A percentile compares a stretch with the other conserved stretches of the same genome.
Conservation (phyloP, 2,888 invertebrate genomes). For the Lasioglossum lativentre region DNA sequence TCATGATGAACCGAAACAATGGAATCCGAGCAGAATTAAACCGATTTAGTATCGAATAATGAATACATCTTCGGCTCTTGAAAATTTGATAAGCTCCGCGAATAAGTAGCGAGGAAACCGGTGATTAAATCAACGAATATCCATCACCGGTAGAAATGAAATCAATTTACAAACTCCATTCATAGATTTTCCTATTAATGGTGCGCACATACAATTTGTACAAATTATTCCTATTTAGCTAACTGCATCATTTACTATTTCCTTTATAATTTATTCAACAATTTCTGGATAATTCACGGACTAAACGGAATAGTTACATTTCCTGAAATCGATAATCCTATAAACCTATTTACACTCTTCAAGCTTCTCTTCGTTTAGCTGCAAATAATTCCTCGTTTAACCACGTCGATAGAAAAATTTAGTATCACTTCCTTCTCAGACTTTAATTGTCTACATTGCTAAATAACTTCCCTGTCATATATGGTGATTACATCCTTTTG, state of each 20-base stretch:
- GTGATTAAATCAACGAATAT: constrained; percentile 21
- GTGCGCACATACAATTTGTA: neutral
- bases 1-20: neutral
- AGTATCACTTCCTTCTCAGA: neutral
- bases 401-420: neutral
- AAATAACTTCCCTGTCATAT: neutral
- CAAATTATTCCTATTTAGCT: neutral
- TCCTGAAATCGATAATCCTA: neutral
- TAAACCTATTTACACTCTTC: neutral
- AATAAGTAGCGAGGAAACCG: constrained; percentile 22
- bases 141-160: constrained; percentile 23
- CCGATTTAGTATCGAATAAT: constrained; percentile 17
- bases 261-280: neutral
- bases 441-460: neutral
- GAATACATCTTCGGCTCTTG: constrained; percentile 19
- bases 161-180: constrained; percentile 23
- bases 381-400: neutral
- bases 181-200: neutral
- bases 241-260: neutral
- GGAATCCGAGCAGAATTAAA: constrained; percentile 6
- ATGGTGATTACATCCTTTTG: neutral
- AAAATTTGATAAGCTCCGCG: constrained; percentile 36
- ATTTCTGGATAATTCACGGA: neutral
- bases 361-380: neutral
- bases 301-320: neutral